phyloP scores from a whole-genome alignment of 1,140 invertebrate genomes.

The Trinorchestia longiramus region DNA sequence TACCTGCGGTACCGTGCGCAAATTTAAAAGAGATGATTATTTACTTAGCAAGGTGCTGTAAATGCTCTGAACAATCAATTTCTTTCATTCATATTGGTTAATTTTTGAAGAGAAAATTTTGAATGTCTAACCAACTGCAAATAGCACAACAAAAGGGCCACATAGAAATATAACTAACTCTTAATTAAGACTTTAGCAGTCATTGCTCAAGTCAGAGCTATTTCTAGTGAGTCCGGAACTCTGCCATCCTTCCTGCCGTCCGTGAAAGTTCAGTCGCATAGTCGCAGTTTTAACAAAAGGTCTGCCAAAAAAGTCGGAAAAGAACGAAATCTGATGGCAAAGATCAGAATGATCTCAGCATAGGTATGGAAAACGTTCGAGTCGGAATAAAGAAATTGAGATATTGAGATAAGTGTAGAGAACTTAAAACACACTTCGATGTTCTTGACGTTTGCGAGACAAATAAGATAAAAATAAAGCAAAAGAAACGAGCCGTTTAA shows the following conservation, averaged over 20 bases:
- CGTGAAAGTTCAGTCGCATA: not conserved
- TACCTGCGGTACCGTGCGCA: not conserved
- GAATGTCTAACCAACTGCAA: not conserved
- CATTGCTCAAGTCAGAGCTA: not conserved
- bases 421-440: not conserved
- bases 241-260: not conserved
- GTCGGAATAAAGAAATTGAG: no score
- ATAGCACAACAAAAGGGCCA: not conserved
- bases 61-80: not conserved
- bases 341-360: not conserved
- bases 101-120: not conserved
- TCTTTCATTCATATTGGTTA: not conserved
- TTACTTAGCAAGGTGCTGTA: not conserved
- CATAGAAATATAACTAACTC: not conserved
- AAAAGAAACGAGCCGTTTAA: no score
- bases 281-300: not conserved
- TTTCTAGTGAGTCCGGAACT: not conserved
- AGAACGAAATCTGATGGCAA: not conserved
- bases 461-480: no score
- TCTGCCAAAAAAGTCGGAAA: not conserved
- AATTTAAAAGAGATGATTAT: not conserved
- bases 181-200: not conserved
- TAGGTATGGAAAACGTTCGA: not conserved
- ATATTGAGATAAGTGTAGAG: not conserved
- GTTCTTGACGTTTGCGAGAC: not conserved